These are phyloP conservation scores for Onychomys leucogaster DNA, from an alignment of 2,797 vertebrate genomes.

Conservation along the genomic window DNA sequence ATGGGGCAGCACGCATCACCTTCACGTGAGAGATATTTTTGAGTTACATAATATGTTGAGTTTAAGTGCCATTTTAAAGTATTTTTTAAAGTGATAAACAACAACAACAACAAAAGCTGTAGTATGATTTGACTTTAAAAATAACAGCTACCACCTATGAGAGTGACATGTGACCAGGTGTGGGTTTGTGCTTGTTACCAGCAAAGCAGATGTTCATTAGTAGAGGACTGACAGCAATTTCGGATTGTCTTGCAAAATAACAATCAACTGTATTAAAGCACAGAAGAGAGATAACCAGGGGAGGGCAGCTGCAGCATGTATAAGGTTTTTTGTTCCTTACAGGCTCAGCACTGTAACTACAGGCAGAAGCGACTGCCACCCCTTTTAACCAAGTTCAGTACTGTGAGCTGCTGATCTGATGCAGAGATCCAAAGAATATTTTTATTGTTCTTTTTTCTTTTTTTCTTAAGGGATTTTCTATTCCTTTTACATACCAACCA, in stretches of 20 bases:
- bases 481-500: no score
- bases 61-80: constrained; percentile 15
- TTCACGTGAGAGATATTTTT: not conserved
- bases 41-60: not conserved
- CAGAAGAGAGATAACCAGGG: not conserved
- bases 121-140: constrained; percentile 21
- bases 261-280: not conserved
- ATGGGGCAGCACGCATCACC: not conserved
- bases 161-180: constrained; percentile 6
- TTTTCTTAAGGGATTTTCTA: no score
- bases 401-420: not conserved
- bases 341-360: not conserved
- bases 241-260: constrained; percentile 34
- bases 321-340: not conserved
- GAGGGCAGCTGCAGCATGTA: not conserved
- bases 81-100: no score
- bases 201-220: not conserved
- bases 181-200: not conserved
- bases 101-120: not conserved
- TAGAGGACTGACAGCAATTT: constrained; percentile 5
- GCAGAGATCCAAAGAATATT: not conserved
- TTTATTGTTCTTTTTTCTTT: not conserved
- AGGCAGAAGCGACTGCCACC: not conserved
- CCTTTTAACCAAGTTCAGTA: not conserved
- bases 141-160: not conserved